Percentiles rank a stretch among this genome's conserved stretches.
Conservation (phyloP, 1,140 invertebrate genomes). For the Orussus abietinus region DNA sequence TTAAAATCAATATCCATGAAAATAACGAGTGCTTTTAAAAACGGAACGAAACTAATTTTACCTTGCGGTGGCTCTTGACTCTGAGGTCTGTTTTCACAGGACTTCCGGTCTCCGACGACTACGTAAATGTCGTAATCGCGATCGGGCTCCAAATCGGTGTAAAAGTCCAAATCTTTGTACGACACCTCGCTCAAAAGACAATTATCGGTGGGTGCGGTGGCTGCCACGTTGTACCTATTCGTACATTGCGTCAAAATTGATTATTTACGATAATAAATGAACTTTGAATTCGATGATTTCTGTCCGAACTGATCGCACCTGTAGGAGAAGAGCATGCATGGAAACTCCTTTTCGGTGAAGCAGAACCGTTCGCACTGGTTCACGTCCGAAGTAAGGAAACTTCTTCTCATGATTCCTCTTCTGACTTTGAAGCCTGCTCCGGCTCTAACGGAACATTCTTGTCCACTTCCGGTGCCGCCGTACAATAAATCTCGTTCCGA, state of each 20-base stretch:
- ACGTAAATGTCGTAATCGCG: slow-evolving; percentile 77
- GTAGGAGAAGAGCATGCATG: slow-evolving; percentile 72
- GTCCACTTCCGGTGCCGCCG: slow-evolving; percentile 18
- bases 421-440: slow-evolving; percentile 69
- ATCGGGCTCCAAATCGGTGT: slow-evolving; percentile 68
- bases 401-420: slow-evolving; percentile 61
- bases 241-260: slow-evolving; percentile 2
- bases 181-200: slow-evolving; percentile 69
- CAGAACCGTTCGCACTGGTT: slow-evolving; percentile 73
- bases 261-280: background rate
- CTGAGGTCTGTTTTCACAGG: slow-evolving; percentile 25
- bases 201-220: slow-evolving; percentile 59
- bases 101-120: slow-evolving; percentile 54
- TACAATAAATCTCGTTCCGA: slow-evolving; percentile 21
- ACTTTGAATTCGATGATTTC: slow-evolving; percentile 5
- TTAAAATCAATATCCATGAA: slow-evolving; percentile 16
- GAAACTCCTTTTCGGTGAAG: slow-evolving; percentile 64
- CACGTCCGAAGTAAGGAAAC: slow-evolving; percentile 61
- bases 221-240: slow-evolving; percentile 45
- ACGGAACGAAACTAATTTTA: slow-evolving; percentile 9
- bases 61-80: slow-evolving; percentile 29
- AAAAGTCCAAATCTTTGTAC: slow-evolving; percentile 65
- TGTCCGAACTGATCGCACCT: slow-evolving; percentile 49
- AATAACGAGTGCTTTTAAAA: slow-evolving; percentile 12
- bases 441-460: slow-evolving; percentile 65